phyloP scores from a whole-genome alignment of 2,888 invertebrate genomes.

The Xestia ashworthii region DNA sequence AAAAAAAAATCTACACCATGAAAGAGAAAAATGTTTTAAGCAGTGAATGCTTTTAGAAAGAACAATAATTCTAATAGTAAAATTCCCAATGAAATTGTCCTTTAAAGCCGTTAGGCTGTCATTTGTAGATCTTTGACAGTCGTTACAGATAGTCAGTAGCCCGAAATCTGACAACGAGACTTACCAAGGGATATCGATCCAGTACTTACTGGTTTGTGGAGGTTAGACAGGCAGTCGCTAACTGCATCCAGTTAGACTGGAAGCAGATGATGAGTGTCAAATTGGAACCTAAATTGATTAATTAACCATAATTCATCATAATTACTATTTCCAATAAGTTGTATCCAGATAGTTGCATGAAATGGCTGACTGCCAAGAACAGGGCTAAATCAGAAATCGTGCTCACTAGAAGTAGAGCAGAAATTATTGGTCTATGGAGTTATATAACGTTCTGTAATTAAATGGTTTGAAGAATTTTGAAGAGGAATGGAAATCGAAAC shows the following conservation, averaged over 20 bases:
- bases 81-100: neutral
- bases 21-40: neutral
- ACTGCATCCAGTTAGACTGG: neutral
- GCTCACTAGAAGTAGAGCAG: slow-evolving; percentile 37
- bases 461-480: neutral
- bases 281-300: slow-evolving; percentile 3
- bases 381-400: slow-evolving; percentile 49
- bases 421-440: slow-evolving; percentile 30
- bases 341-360: slow-evolving; percentile 52
- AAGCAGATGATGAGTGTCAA: neutral
- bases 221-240: neutral
- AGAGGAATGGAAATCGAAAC: neutral
- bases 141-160: neutral
- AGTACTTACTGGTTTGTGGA: neutral
- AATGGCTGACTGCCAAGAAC: slow-evolving; percentile 59
- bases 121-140: neutral
- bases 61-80: neutral
- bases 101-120: neutral
- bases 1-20: neutral
- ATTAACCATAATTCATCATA: slow-evolving; percentile 27
- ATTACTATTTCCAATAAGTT: slow-evolving; percentile 48
- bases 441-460: slow-evolving; percentile 27
- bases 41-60: neutral
- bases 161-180: neutral
- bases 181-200: neutral